These are phyloP conservation scores for Aphelinus atriplicis DNA, from an alignment of 1,140 invertebrate genomes.

Conservation along the genomic window DNA sequence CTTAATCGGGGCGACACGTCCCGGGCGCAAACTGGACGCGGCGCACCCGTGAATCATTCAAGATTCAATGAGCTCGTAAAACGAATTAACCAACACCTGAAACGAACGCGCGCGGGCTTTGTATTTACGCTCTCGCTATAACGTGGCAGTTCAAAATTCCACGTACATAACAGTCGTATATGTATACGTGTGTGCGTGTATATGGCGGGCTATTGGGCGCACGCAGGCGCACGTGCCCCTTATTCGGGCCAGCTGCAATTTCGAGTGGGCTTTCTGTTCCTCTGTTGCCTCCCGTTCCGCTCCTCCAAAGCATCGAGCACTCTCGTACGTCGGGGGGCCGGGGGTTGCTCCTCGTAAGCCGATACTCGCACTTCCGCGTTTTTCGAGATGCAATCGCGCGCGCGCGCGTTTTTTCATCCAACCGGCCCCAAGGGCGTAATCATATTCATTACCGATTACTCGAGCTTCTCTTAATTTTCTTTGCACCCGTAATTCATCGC, in stretches of 20 bases:
- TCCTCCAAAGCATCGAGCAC: neutral
- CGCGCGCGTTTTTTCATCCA: constrained; percentile 34
- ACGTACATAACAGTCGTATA: no score
- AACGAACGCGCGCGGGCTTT: no score
- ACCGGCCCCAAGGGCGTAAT: constrained; percentile 30
- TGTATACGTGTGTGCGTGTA: no score
- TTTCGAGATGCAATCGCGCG: no score
- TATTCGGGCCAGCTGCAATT: constrained; percentile 51
- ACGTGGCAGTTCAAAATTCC: no score
- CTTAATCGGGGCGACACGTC: no score
- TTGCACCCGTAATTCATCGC: neutral
- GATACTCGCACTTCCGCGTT: constrained; percentile 52
- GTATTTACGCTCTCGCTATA: no score
- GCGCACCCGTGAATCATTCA: no score
- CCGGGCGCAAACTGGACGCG: no score
- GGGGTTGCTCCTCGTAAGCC: constrained; percentile 39
- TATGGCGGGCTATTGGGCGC: no score
- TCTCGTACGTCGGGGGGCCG: neutral
- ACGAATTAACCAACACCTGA: no score
- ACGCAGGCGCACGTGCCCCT: constrained; percentile 43
- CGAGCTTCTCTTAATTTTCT: constrained; percentile 18
- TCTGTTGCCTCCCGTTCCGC: neutral
- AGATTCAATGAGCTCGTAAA: no score
- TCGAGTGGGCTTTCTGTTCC: constrained; percentile 23
- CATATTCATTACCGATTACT: constrained; percentile 43